Conservation (phyloP, 2,888 invertebrate species). For the Nomada lathburiana region DNA sequence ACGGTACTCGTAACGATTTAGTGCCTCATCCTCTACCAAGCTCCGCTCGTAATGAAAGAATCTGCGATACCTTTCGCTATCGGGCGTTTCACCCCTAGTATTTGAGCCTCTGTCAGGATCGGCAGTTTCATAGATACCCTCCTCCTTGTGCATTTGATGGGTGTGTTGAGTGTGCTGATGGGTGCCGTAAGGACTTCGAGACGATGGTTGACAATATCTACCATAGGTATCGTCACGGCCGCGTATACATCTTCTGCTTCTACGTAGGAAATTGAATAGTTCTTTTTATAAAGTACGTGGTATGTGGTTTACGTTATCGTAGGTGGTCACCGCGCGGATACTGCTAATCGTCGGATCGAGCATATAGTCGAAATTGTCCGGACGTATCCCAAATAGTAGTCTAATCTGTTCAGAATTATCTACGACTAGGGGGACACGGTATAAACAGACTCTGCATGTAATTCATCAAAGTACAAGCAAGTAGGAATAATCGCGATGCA, state of each 20-base stretch:
- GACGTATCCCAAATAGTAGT: constrained; percentile 1
- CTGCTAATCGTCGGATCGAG: too few species aligned
- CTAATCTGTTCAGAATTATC: too few species aligned
- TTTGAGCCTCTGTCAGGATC: constrained; percentile 89
- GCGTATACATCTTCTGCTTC: constrained; percentile 87
- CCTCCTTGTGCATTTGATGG: constrained; percentile 88
- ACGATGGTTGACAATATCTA: constrained; percentile 87
- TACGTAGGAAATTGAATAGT: constrained; percentile 77
- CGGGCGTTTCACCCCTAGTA: constrained; percentile 92
- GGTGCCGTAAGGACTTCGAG: constrained; percentile 84
- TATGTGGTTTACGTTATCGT: neutral
- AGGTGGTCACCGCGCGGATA: too few species aligned
- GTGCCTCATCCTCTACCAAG: constrained; percentile 57
- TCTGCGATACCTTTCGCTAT: constrained; percentile 92
- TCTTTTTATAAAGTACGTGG: constrained; percentile 34
- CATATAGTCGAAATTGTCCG: neutral
- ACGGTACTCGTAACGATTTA: neutral
- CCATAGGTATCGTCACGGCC: constrained; percentile 88
- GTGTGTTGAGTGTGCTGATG: constrained; percentile 87
- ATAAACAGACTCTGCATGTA: constrained; percentile 74
- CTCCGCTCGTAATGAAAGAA: constrained; percentile 72
- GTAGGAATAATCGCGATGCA: constrained; percentile 10
- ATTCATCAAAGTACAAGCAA: neutral
- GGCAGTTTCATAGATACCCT: constrained; percentile 95
- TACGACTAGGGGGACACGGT: constrained; percentile 43